A percentile compares a stretch with the other conserved stretches of the same genome.
phyloP scores from a whole-genome alignment of 1,140 invertebrate species.

The Neelides sp. region DNA sequence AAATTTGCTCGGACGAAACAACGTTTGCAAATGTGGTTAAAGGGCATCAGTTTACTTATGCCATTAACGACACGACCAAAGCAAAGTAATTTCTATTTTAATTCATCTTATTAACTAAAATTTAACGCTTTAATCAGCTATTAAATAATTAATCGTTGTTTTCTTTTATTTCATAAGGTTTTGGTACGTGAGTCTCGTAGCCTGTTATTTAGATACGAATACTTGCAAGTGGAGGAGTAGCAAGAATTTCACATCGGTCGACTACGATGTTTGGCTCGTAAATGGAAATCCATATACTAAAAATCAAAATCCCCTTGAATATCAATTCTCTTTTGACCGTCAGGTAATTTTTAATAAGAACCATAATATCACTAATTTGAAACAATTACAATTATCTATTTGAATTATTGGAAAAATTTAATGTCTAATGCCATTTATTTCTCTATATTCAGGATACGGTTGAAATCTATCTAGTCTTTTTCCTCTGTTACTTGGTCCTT shows the following conservation, averaged over 20 bases:
- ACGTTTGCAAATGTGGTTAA: constrained; percentile 67
- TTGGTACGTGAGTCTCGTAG: constrained; percentile 89
- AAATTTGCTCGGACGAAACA: constrained; percentile 78
- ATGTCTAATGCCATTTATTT: constrained; percentile 9
- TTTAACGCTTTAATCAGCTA: not conserved
- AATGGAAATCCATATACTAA: constrained; percentile 84
- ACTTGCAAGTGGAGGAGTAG: constrained; percentile 73
- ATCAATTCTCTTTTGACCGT: constrained; percentile 92
- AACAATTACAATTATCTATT: constrained; percentile 7
- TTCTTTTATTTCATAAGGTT: constrained; percentile 52
- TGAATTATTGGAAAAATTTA: constrained; percentile 1
- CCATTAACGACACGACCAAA: constrained; percentile 71
- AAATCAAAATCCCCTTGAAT: constrained; percentile 69
- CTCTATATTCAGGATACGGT: constrained; percentile 58
- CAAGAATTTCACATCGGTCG: constrained; percentile 43
- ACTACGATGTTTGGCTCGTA: constrained; percentile 91
- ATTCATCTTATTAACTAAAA: not conserved
- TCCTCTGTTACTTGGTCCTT: constrained; percentile 72
- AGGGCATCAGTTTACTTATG: constrained; percentile 84
- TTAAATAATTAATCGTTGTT: constrained; percentile 12
- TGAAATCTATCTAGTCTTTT: constrained; percentile 80
- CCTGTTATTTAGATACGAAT: constrained; percentile 66
- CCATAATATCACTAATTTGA: not conserved
- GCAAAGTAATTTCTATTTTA: constrained; percentile 53
- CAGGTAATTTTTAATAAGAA: constrained; percentile 42